Base-by-base conservation (phyloP, 2,888 invertebrate species). In the Phania funesta region DNA sequence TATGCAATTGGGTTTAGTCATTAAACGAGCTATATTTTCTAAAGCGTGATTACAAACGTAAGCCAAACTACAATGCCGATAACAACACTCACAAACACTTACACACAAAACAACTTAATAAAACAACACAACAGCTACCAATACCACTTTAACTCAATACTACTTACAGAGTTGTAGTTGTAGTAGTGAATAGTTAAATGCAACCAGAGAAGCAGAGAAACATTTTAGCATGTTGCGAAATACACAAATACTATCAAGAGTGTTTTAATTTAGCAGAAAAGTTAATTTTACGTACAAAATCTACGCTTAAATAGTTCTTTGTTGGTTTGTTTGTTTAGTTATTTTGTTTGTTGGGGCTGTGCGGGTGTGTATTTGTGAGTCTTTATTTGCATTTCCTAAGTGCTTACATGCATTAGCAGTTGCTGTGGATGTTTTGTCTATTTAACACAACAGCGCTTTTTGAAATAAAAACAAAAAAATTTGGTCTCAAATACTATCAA, bases 1-100 rank as follows among this genome's bases (percentile, higher is more conserved):
- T 78, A 78, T 82, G 78, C 74, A 78, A 82, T 82, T 82, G 82
- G 78, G 74, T 82, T 74, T 78, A 82, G 78, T 58, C 78, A 82
- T 82, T 82, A 82, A 76, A 75, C 75, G 82, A 78, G 82, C 78
- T 56, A 78, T n/a, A n/a, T 78, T 82, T 82, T 78, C 68, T 65
- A 65, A 82, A 82, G 78, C 74, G 70, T 78, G 74, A 75, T 78
- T 82, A 75, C 78, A 74, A 58, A 54, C 78, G n/a, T 70, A 74
- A 77, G 68, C 73, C 29, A 44, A 76, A 60, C 58, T 41, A 60
- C 58, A 68, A 60, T 52, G 32, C 60, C 54, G 20, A 50, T 46
- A 71, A 70, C 62, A 54, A 64, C 29, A 16, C 35, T 58, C 18
- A 4, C 11, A 16, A 41, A 58, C 56, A 16, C 22, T 32, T 5